Base-by-base conservation (phyloP, 2,888 invertebrate species). In the Pediacus dermestoides region DNA sequence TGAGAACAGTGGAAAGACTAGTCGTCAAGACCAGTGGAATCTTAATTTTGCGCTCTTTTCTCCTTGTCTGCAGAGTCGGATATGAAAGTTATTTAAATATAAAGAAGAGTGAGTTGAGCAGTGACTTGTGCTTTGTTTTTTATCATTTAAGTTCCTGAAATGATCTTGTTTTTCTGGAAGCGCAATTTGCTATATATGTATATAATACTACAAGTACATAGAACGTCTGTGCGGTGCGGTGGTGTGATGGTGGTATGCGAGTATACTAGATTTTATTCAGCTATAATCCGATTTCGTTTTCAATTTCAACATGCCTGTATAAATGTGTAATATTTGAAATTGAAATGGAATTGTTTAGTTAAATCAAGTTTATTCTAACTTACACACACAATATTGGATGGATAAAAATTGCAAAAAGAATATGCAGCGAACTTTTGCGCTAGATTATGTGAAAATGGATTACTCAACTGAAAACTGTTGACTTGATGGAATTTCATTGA, bases 281-380 rank as follows among this genome's bases (percentile, higher is more conserved):
- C 28, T 28, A 28, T 26, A 28, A 28, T 28, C 28, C 28, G 28
- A 28, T 28, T 28, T 3, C 9, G 10, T 7, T 28, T 31, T 16
- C 31, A 16, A 31, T 31, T 31, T 31, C 8, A 31, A 31, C 15
- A 16, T 31, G 31, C 16, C 18, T 31, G 18, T 16, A 31, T 16
- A 11, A 13, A 16, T 31, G 13, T 31, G 15, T 31, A 31, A 15
- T 31, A 31, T 31, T 31, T 16, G 28, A 31, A 31, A 31, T 31
- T 31, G 31, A 31, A 31, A 31, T 31, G 14, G 31, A 31, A 31
- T 31, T 31, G 31, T 28, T 28, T 28, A 28, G n/a, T 31, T 31
- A 16, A 16, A 31, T 31, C 31, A 31, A 31, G 31, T 31, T 31
- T 31, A 14, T 31, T 31, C 14, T 13, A 28, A 28, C 12, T 13